Evolutionary conservation across 2,888 invertebrate species (phyloP).

Genomic region (Macaria liturata): DNA sequence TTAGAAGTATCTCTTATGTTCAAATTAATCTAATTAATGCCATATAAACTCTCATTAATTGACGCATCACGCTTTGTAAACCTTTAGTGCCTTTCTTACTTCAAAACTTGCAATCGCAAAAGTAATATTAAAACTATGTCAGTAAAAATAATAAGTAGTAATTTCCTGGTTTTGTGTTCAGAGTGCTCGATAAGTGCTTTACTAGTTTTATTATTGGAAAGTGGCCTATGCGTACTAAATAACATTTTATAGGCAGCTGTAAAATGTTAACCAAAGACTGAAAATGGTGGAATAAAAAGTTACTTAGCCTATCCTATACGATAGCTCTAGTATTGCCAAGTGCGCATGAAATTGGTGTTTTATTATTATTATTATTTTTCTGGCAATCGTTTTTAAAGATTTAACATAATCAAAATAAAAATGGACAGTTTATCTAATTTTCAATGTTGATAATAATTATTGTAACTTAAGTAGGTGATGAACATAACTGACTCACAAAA

Average conservation of each 20-base stretch:
- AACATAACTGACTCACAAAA: too few relatives aligned
- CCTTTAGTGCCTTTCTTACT: too few relatives aligned
- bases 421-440: not conserved
- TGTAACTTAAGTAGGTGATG: too few relatives aligned
- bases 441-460: too few relatives aligned
- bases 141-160: too few relatives aligned
- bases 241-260: slow-evolving; percentile 20
- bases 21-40: too few relatives aligned
- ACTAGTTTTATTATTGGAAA: slow-evolving; percentile 29
- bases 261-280: slow-evolving; percentile 10
- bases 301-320: not conserved
- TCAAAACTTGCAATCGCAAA: too few relatives aligned
- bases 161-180: slow-evolving; percentile 8
- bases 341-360: not conserved
- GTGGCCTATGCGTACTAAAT: slow-evolving; percentile 27
- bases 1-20: too few relatives aligned
- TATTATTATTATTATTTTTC: not conserved
- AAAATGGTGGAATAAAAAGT: not conserved
- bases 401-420: not conserved
- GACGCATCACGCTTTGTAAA: too few relatives aligned
- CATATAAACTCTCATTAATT: too few relatives aligned
- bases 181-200: slow-evolving; percentile 24
- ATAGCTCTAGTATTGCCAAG: too few relatives aligned
- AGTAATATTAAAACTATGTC: too few relatives aligned
- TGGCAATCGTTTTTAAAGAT: not conserved